A percentile compares a stretch with the other conserved stretches of the same genome.
Conservation (phyloP, 2,888 invertebrate genomes). For the Mythimna pallens region DNA sequence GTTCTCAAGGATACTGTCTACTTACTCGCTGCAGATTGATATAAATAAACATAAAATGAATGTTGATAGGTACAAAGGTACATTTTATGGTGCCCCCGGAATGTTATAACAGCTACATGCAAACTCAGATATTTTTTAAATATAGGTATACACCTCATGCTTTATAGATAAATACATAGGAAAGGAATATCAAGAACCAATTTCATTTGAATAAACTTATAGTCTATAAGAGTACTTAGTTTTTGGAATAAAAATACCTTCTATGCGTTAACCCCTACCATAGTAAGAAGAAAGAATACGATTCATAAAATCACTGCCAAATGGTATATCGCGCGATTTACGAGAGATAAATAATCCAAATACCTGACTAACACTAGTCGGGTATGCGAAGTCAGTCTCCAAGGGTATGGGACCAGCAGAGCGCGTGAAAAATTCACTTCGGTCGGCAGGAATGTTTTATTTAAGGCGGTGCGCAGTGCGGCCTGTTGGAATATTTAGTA, state of each 20-base stretch:
- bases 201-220: not conserved
- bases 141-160: not conserved
- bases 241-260: not conserved
- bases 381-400: conserved; percentile 63
- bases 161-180: not conserved
- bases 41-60: not conserved
- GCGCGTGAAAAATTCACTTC: conserved; percentile 84
- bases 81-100: not conserved
- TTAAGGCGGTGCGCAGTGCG: conserved; percentile 84
- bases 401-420: conserved; percentile 72
- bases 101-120: too few relatives aligned
- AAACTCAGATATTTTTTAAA: not conserved
- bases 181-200: not conserved
- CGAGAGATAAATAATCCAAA: conserved; percentile 57
- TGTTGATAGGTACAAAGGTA: not conserved
- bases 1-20: conserved; percentile 35
- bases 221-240: not conserved
- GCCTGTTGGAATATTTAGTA: conserved; percentile 84
- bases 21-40: not conserved
- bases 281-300: conserved; percentile 15
- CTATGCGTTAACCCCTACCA: not conserved
- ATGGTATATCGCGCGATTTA: conserved; percentile 44
- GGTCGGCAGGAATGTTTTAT: conserved; percentile 84
- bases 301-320: conserved; percentile 48
- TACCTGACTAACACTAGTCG: conserved; percentile 43